Evolutionary conservation across 2,113 vertebrate species (phyloP).

Genomic region (Dasyurus viverrinus): DNA sequence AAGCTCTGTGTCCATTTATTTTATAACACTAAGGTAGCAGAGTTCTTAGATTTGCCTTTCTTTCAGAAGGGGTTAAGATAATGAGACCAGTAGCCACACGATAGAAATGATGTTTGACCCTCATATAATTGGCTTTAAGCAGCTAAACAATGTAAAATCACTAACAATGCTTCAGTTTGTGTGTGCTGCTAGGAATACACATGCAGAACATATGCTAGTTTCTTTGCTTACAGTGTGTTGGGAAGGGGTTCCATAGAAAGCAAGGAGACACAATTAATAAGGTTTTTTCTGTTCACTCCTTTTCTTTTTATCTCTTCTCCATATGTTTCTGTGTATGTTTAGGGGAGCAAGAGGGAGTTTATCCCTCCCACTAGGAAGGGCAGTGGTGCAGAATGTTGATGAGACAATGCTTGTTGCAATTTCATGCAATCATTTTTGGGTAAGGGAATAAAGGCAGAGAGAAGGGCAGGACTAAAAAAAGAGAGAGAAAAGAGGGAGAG

Average conservation of each 20-base stretch:
- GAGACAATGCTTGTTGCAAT: conserved; percentile 1
- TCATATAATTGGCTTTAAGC: neutral
- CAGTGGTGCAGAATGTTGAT: conserved; percentile 11
- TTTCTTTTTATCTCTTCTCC: neutral
- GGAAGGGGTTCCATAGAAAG: neutral
- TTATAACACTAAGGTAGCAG: neutral
- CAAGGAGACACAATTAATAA: neutral
- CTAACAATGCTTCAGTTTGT: neutral
- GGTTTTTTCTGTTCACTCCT: neutral
- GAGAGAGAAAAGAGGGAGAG: neutral
- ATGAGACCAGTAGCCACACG: neutral
- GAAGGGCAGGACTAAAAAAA: conserved; percentile 1
- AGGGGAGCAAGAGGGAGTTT: neutral
- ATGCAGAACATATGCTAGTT: neutral
- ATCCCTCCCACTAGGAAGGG: neutral
- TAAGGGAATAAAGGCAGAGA: neutral
- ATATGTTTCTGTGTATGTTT: neutral
- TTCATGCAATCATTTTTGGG: neutral
- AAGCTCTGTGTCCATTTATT: conserved; percentile 17
- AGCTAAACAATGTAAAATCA: neutral
- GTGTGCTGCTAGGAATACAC: neutral
- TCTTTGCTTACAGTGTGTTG: neutral
- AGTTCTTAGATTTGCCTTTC: conserved; percentile 33
- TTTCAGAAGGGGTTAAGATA: neutral
- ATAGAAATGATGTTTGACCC: conserved; percentile 7